phyloP scores from a whole-genome alignment of 2,888 invertebrate species.

The Leistus spinibarbis region DNA sequence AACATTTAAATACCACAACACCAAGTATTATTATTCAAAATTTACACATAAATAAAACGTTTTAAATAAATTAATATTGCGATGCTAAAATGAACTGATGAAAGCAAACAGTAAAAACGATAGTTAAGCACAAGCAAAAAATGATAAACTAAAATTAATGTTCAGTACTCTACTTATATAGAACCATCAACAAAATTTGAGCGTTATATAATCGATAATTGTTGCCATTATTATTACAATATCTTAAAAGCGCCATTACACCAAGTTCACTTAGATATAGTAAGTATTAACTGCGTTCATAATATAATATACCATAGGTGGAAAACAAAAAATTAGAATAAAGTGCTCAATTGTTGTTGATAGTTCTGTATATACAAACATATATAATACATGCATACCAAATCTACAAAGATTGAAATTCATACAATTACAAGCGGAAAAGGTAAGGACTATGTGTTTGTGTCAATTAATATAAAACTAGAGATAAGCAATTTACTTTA shows the following conservation, averaged over 20 bases:
- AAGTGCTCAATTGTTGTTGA: too few species aligned
- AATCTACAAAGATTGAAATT: not conserved
- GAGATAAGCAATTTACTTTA: too few species aligned
- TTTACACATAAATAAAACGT: slow-evolving; percentile 10
- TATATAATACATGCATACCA: not conserved
- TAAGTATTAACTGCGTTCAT: too few species aligned
- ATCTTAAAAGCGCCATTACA: too few species aligned
- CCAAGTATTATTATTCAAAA: slow-evolving; percentile 15
- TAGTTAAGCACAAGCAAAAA: not conserved
- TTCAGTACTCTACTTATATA: not conserved
- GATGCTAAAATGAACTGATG: slow-evolving; percentile 16
- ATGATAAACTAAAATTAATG: not conserved
- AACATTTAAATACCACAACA: slow-evolving; percentile 20
- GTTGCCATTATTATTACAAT: too few species aligned
- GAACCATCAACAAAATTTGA: too few species aligned
- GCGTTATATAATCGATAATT: too few species aligned
- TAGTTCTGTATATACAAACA: not conserved
- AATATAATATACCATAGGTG: too few species aligned
- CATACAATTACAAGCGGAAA: not conserved
- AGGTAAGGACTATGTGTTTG: not conserved
- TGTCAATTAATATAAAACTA: not conserved
- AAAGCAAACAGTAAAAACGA: slow-evolving; percentile 14
- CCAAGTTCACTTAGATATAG: too few species aligned
- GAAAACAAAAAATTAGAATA: too few species aligned
- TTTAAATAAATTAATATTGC: slow-evolving; percentile 13